Percentiles rank a stretch among this genome's conserved stretches.
Evolutionary conservation across 1,140 invertebrate species (phyloP).

Genomic region (Chironomus striatipennis): DNA sequence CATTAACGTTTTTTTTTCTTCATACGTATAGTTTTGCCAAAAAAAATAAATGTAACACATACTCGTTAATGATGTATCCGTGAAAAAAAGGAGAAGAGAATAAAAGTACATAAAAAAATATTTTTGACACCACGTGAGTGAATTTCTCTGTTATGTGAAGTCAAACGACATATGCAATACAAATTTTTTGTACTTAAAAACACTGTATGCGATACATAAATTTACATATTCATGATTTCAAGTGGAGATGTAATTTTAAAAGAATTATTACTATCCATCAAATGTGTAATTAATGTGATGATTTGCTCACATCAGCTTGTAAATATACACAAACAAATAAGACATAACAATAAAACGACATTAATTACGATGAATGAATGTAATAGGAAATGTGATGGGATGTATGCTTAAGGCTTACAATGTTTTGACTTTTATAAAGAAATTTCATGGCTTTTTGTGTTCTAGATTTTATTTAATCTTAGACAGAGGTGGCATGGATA

Average conservation of each 20-base stretch:
- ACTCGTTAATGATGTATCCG: background rate
- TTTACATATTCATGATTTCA: background rate
- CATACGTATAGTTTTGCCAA: background rate
- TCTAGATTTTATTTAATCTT: too few species aligned
- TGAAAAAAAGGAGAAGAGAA: too few species aligned
- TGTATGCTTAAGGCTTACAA: too few species aligned
- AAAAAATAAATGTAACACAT: constrained; percentile 4
- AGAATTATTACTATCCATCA: constrained; percentile 4
- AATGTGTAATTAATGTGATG: background rate
- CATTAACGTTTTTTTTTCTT: background rate
- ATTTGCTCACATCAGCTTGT: background rate
- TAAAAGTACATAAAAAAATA: background rate
- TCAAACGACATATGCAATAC: too few species aligned
- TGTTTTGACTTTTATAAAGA: too few species aligned
- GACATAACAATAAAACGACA: too few species aligned
- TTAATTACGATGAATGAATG: too few species aligned
- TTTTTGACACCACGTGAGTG: background rate
- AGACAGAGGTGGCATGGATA: too few species aligned
- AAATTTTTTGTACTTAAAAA: background rate
- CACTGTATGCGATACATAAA: background rate
- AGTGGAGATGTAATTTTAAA: constrained; percentile 7
- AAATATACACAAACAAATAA: too few species aligned
- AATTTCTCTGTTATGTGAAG: background rate
- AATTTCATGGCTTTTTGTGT: too few species aligned
- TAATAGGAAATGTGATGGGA: too few species aligned